Percentiles rank a stretch among this genome's conserved stretches.
These are phyloP conservation scores for Contarinia nasturtii DNA, from an alignment of 1,140 invertebrate species.

Conservation along the genomic window DNA sequence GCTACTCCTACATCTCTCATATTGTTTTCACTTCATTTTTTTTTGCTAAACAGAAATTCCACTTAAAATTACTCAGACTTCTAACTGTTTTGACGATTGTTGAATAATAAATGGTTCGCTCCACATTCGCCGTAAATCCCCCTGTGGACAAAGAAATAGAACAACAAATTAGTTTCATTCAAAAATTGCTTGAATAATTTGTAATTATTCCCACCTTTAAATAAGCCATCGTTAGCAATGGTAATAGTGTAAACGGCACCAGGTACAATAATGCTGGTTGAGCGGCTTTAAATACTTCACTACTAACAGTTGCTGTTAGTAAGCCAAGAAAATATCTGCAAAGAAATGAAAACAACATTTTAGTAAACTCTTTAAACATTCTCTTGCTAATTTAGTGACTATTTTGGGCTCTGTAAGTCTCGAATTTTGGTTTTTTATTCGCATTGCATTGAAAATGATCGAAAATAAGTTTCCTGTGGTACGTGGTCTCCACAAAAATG, in stretches of 20 bases:
- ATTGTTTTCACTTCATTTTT: not conserved
- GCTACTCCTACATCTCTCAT: no score
- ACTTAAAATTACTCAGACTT: constrained; percentile 14
- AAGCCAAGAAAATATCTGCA: constrained; percentile 77
- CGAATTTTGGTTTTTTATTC: no score
- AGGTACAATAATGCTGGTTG: constrained; percentile 93
- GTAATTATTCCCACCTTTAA: constrained; percentile 56
- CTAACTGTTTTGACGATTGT: constrained; percentile 30
- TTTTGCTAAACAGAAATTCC: not conserved
- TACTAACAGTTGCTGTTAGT: constrained; percentile 89
- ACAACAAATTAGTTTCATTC: no score
- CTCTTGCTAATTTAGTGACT: no score
- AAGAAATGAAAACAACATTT: not conserved
- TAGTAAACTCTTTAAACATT: no score
- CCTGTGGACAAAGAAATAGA: constrained; percentile 48
- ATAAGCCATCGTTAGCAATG: constrained; percentile 92
- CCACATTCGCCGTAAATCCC: constrained; percentile 92
- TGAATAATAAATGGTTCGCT: constrained; percentile 86
- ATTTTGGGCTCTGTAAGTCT: no score
- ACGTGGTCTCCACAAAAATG: no score
- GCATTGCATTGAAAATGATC: no score
- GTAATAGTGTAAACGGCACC: constrained; percentile 90
- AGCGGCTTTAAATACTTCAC: constrained; percentile 93
- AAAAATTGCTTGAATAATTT: no score
- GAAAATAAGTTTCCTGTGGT: no score